These are phyloP conservation scores for Phylloscopus whistleri DNA, from an alignment of 2,113 vertebrate species.

Conservation along the genomic window DNA sequence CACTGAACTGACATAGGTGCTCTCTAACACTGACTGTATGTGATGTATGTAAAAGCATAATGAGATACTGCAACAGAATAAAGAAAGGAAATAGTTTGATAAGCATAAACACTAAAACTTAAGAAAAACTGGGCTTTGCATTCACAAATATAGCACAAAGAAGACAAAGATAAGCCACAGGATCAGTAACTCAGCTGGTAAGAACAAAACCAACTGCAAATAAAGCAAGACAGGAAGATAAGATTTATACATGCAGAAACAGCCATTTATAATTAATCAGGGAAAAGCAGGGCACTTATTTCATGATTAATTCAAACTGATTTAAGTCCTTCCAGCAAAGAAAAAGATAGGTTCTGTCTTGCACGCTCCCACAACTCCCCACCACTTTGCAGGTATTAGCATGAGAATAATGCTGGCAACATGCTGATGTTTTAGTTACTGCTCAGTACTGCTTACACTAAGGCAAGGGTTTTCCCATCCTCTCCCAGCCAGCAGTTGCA, in stretches of 20 bases:
- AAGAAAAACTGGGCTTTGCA: not conserved
- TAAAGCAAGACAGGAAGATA: not conserved
- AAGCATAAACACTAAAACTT: not conserved
- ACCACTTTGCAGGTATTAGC: not conserved
- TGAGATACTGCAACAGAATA: not conserved
- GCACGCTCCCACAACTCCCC: fast-evolving
- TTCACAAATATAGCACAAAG: not conserved
- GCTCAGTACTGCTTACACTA: not conserved
- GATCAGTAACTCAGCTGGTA: not conserved
- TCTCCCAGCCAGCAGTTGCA: not conserved
- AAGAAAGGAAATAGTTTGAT: not conserved
- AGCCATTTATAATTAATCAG: not conserved
- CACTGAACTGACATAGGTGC: fast-evolving
- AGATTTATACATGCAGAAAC: not conserved
- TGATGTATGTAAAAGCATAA: not conserved
- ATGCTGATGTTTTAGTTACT: not conserved
- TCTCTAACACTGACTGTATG: not conserved
- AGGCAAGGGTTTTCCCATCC: not conserved
- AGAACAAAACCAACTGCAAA: not conserved
- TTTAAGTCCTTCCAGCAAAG: not conserved
- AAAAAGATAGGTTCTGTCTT: not conserved
- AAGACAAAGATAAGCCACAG: not conserved
- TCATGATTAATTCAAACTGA: not conserved
- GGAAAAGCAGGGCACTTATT: not conserved
- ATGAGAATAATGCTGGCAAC: not conserved